A percentile compares a stretch with the other conserved stretches of the same genome.
These are phyloP conservation scores for Elaphurus davidianus DNA, from an alignment of 2,113 vertebrate species.

Conservation along the genomic window DNA sequence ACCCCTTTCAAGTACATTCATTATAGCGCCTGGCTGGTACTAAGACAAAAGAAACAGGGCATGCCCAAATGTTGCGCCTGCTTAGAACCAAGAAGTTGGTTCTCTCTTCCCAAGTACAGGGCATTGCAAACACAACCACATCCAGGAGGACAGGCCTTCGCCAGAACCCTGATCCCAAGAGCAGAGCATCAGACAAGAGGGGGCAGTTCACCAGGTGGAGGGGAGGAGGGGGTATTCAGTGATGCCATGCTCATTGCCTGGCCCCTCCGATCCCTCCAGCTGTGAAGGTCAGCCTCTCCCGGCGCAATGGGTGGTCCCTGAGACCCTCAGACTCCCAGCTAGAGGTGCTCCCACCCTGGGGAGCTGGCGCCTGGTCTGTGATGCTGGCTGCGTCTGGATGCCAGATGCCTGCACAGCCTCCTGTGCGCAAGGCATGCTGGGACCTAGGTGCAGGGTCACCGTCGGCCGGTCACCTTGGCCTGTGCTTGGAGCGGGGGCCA, in stretches of 20 bases:
- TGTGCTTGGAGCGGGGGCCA: conserved; percentile 86
- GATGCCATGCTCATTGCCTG: fast-evolving
- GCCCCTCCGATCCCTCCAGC: conserved; percentile 65
- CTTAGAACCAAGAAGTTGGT: not conserved
- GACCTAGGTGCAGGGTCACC: conserved; percentile 80
- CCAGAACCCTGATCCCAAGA: not conserved
- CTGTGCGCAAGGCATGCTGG: conserved; percentile 81
- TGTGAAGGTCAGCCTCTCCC: conserved; percentile 86
- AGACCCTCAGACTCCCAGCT: conserved; percentile 80
- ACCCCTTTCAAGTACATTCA: not conserved
- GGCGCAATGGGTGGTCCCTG: conserved; percentile 78
- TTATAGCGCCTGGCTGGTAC: not conserved
- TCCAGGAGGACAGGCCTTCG: not conserved
- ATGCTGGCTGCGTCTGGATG: conserved; percentile 88
- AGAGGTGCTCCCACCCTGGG: conserved; percentile 79
- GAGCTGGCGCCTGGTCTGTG: conserved; percentile 82
- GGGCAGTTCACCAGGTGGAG: not conserved
- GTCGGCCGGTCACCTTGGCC: conserved; percentile 85
- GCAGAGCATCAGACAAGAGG: not conserved
- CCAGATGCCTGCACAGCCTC: conserved; percentile 87
- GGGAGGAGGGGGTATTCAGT: too few species aligned
- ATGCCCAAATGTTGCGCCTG: not conserved
- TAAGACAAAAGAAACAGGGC: not conserved
- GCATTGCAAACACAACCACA: not conserved
- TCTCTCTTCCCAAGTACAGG: not conserved